Conservation (phyloP, 2,113 vertebrate species). For the Solea senegalensis region DNA sequence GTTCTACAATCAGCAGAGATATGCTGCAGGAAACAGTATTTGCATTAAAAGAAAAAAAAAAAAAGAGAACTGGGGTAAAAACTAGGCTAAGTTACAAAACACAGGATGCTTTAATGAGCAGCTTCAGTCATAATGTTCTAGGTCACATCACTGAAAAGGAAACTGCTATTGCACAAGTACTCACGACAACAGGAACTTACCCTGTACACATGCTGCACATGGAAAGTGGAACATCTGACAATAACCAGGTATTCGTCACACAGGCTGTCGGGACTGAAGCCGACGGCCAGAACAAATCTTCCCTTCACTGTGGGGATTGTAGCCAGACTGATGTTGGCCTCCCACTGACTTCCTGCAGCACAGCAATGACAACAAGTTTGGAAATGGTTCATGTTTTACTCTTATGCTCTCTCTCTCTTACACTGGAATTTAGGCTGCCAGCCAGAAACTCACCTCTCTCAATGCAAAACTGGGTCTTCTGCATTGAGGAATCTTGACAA, state of each 20-base stretch:
- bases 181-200: slow-evolving; percentile 33
- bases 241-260: slow-evolving; percentile 66
- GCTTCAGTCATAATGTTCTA: slow-evolving; percentile 6
- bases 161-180: neutral
- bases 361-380: neutral
- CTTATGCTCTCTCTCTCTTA: neutral
- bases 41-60: neutral
- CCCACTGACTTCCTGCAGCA: slow-evolving; percentile 75
- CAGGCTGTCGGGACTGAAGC: slow-evolving; percentile 56
- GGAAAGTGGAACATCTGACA: slow-evolving; percentile 24
- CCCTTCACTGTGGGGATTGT: neutral
- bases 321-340: slow-evolving; percentile 63
- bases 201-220: rapidly evolving
- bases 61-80: slow-evolving; percentile 23
- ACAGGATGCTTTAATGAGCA: slow-evolving; percentile 28
- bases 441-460: slow-evolving; percentile 66
- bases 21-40: neutral
- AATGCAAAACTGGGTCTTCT: slow-evolving; percentile 61
- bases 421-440: neutral
- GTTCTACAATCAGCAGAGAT: slow-evolving; percentile 10
- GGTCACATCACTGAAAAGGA: slow-evolving; percentile 25
- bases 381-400: neutral
- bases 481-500: slow-evolving; percentile 64
- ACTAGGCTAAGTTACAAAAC: slow-evolving; percentile 9
- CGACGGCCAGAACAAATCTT: slow-evolving; percentile 40